Evolutionary conservation across 2,113 vertebrate species (phyloP).

Genomic region (Numida meleagris): DNA sequence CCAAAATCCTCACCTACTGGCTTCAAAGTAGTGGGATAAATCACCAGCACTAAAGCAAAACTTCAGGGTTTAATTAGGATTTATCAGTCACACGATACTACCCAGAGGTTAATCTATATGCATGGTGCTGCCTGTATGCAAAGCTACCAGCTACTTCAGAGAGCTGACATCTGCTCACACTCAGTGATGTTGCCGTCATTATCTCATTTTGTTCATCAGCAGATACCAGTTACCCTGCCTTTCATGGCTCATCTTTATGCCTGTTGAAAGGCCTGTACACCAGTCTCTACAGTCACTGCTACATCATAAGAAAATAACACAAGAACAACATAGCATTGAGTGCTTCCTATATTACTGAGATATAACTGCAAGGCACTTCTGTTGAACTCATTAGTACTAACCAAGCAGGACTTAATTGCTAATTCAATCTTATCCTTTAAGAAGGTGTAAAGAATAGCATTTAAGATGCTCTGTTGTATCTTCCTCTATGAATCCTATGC

Average conservation of each 20-base stretch:
- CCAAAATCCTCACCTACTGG: background rate
- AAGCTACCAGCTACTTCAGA: background rate
- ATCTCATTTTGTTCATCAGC: background rate
- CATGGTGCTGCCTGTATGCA: background rate
- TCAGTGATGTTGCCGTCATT: background rate
- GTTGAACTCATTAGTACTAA: background rate
- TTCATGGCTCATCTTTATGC: background rate
- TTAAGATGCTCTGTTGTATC: background rate
- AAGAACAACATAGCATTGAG: background rate
- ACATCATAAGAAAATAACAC: background rate
- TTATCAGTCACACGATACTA: background rate
- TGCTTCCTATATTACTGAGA: background rate
- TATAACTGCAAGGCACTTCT: background rate
- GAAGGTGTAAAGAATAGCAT: constrained; percentile 13
- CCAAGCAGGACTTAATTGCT: background rate
- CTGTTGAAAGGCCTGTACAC: background rate
- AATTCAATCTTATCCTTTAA: constrained; percentile 34
- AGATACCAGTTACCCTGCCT: background rate
- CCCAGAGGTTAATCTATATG: background rate
- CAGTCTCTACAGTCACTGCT: background rate
- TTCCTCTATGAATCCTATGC: background rate
- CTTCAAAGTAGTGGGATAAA: background rate
- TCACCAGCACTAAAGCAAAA: background rate
- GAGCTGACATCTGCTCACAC: background rate
- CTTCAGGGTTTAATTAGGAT: background rate